Evolutionary conservation across 2,888 invertebrate species (phyloP).

Genomic region (Frankliniella intonsa): DNA sequence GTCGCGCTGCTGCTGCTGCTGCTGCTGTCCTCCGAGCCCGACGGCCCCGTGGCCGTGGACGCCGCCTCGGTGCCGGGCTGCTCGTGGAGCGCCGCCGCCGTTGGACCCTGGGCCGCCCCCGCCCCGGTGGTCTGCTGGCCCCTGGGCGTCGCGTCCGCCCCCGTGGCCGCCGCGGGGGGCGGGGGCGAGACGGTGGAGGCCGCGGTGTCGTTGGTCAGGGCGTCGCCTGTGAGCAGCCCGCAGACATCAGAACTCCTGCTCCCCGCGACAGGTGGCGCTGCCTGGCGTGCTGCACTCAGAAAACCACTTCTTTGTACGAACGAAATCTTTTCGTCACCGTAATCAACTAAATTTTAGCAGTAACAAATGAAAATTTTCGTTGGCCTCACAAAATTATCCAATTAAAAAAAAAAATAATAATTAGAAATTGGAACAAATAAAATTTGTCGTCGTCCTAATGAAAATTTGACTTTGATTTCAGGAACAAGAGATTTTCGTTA

Average conservation of each 20-base stretch:
- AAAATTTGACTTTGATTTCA: too few species aligned
- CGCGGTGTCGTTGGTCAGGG: background rate
- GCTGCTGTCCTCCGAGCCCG: background rate
- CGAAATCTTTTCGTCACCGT: too few species aligned
- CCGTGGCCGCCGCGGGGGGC: background rate
- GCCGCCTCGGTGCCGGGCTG: background rate
- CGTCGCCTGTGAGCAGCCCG: background rate
- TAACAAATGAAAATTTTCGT: too few species aligned
- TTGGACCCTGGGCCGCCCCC: background rate
- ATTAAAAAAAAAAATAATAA: too few species aligned
- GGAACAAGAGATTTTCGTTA: too few species aligned
- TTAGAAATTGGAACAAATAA: too few species aligned
- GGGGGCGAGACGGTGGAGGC: background rate
- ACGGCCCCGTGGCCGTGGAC: background rate
- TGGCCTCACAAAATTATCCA: too few species aligned
- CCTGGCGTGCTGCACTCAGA: too few species aligned
- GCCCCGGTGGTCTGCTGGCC: background rate
- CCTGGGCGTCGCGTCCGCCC: slow-evolving; percentile 27
- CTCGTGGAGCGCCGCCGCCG: background rate
- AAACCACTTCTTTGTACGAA: too few species aligned
- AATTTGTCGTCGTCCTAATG: too few species aligned
- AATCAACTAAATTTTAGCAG: too few species aligned
- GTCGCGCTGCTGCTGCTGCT: background rate
- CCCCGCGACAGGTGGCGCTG: background rate
- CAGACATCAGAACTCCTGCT: background rate